These are phyloP conservation scores for Clivina fossor DNA, from an alignment of 2,888 invertebrate genomes.

Conservation along the genomic window DNA sequence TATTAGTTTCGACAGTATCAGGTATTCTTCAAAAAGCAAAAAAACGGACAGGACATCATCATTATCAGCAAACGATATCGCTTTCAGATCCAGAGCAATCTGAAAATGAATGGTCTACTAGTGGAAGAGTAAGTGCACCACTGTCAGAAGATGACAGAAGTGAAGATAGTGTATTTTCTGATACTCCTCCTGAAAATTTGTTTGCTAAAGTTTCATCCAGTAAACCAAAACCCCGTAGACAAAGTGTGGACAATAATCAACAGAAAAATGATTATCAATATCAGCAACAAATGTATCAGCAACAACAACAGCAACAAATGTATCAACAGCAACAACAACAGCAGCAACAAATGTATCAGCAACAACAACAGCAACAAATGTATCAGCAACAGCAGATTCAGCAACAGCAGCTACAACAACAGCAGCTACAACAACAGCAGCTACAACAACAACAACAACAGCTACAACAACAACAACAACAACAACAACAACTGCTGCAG, in stretches of 20 bases:
- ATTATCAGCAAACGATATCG: slow-evolving; percentile 61
- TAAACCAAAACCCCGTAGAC: slow-evolving; percentile 48
- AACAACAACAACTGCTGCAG: slow-evolving; percentile 36
- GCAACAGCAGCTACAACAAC: slow-evolving; percentile 37
- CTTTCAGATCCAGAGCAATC: slow-evolving; percentile 77
- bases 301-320: slow-evolving; percentile 46
- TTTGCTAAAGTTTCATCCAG: slow-evolving; percentile 63
- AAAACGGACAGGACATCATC: slow-evolving; percentile 62
- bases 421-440: slow-evolving; percentile 35
- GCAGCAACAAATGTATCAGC: slow-evolving; percentile 40
- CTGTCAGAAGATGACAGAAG: slow-evolving; percentile 71
- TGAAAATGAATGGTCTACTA: slow-evolving; percentile 65
- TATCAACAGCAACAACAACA: slow-evolving; percentile 39
- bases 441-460: slow-evolving; percentile 37
- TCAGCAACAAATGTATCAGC: slow-evolving; percentile 57
- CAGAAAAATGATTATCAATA: slow-evolving; percentile 50
- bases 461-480: slow-evolving; percentile 38
- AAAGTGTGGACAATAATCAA: slow-evolving; percentile 52
- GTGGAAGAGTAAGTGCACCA: slow-evolving; percentile 69
- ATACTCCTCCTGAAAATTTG: slow-evolving; percentile 63
- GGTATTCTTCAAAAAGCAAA: slow-evolving; percentile 85
- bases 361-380: slow-evolving; percentile 34
- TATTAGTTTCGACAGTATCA: slow-evolving; percentile 80
- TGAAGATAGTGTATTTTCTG: slow-evolving; percentile 63
- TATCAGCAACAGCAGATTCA: slow-evolving; percentile 38